Conservation (phyloP, 2,888 invertebrate genomes). For the Rhyacophila evoluta region DNA sequence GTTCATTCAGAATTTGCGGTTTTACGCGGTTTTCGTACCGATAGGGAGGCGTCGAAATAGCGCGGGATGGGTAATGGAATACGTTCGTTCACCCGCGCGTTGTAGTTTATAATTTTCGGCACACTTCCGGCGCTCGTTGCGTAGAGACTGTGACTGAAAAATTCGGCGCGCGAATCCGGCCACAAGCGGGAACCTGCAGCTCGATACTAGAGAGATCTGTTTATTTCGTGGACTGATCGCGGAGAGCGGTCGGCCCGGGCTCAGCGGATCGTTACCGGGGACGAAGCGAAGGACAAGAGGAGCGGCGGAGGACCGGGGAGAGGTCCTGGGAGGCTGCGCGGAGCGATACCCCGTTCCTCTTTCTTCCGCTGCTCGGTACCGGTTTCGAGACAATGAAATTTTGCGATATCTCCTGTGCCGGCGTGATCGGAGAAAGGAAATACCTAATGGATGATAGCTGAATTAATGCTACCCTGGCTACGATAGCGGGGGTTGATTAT, state of each 20-base stretch:
- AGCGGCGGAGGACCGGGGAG: constrained; percentile 58
- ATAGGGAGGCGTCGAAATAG: background rate
- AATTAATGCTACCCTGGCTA: background rate
- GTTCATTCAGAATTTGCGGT: background rate
- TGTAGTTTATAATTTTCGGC: constrained; percentile 32
- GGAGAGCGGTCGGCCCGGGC: constrained; percentile 28
- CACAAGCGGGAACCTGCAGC: constrained; percentile 31
- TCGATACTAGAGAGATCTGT: constrained; percentile 38
- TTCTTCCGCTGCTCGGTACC: constrained; percentile 38
- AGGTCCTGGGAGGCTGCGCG: constrained; percentile 62
- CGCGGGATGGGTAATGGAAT: background rate
- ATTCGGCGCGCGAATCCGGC: constrained; percentile 45
- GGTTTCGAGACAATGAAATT: constrained; percentile 54
- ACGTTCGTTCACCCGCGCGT: constrained; percentile 6
- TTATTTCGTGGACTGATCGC: constrained; percentile 27
- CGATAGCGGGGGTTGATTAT: background rate
- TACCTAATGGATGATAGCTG: constrained; percentile 15
- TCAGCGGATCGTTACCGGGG: constrained; percentile 65
- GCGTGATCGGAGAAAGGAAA: background rate
- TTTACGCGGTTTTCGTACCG: background rate
- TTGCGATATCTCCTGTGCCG: background rate
- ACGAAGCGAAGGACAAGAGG: constrained; percentile 60
- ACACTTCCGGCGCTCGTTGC: constrained; percentile 47
- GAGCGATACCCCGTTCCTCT: constrained; percentile 23
- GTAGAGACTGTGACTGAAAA: constrained; percentile 44